Percentiles rank a stretch among this genome's conserved stretches.
Conservation (phyloP, 2,888 invertebrate genomes). For the Aethes cnicana region DNA sequence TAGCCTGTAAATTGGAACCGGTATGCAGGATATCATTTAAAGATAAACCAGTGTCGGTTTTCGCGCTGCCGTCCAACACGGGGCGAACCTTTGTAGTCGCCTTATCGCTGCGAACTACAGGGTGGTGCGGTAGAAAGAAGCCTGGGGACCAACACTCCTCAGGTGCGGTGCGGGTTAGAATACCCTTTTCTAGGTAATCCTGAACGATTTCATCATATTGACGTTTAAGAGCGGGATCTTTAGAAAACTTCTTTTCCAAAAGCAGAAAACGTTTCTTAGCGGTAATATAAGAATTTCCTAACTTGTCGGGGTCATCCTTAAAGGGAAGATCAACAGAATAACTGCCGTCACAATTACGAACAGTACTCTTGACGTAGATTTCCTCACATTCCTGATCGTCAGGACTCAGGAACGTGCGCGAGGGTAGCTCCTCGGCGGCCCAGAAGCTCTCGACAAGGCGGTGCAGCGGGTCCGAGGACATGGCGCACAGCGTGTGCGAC, state of each 20-base stretch:
- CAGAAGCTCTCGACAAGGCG: too few relatives aligned
- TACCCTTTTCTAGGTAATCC: slow-evolving; percentile 24
- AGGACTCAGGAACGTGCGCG: too few relatives aligned
- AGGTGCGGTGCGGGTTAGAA: neutral
- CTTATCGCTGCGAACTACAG: slow-evolving; percentile 25
- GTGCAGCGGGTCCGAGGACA: too few relatives aligned
- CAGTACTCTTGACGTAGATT: too few relatives aligned
- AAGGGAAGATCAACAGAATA: too few relatives aligned
- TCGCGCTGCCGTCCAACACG: slow-evolving; percentile 25
- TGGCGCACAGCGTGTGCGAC: too few relatives aligned
- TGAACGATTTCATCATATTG: slow-evolving; percentile 17
- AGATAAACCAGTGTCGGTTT: slow-evolving; percentile 24
- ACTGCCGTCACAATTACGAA: too few relatives aligned
- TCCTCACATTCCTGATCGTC: too few relatives aligned
- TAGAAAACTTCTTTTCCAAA: slow-evolving; percentile 18
- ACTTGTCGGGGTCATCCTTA: slow-evolving; percentile 4
- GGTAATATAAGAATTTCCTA: slow-evolving; percentile 19
- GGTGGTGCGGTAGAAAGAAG: slow-evolving; percentile 29
- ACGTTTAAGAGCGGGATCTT: neutral
- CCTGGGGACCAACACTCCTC: neutral
- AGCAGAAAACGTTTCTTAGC: slow-evolving; percentile 16
- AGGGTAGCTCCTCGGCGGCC: too few relatives aligned
- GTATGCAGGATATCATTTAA: slow-evolving; percentile 28
- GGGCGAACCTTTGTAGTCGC: slow-evolving; percentile 19
- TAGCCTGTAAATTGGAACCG: too few relatives aligned